These are phyloP conservation scores for Agriopis aurantiaria DNA, from an alignment of 2,888 invertebrate species.

Conservation along the genomic window DNA sequence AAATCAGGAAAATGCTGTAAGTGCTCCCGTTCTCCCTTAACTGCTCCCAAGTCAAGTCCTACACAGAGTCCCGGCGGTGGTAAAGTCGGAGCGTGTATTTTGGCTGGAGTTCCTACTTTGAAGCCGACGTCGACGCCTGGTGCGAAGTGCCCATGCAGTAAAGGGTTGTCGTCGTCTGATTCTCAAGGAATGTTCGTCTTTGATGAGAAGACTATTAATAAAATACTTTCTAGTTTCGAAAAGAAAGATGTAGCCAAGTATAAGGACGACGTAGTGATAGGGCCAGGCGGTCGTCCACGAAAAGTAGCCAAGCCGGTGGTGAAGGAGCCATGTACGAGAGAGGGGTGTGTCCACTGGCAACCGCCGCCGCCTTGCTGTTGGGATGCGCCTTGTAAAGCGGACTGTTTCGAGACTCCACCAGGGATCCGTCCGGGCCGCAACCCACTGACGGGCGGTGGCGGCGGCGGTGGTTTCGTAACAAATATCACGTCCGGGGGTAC, in stretches of 20 bases:
- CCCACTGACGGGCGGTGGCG: conserved; percentile 54
- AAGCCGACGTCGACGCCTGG: conserved; percentile 29
- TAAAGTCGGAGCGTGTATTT: conserved; percentile 45
- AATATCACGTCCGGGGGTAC: conserved; percentile 27
- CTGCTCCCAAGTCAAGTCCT: conserved; percentile 43
- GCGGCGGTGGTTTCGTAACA: conserved; percentile 10
- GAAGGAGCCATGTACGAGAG: conserved; percentile 69
- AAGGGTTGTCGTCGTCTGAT: conserved; percentile 40
- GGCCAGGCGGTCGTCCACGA: conserved; percentile 59
- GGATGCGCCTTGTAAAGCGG: conserved; percentile 78
- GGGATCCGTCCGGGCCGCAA: conserved; percentile 70
- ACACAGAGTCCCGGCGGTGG: conserved; percentile 32
- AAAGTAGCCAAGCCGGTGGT: conserved; percentile 50
- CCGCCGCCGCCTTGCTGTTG: conserved; percentile 78
- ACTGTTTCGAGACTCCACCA: conserved; percentile 72
- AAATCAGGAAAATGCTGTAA: conserved; percentile 75
- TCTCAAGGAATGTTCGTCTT: conserved; percentile 58
- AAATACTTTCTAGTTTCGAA: conserved; percentile 64
- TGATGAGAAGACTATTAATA: conserved; percentile 63
- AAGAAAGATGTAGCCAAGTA: conserved; percentile 55
- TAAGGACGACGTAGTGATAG: conserved; percentile 48
- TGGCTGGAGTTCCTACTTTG: conserved; percentile 33
- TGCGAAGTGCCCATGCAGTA: conserved; percentile 51
- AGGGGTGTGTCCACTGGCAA: conserved; percentile 74
- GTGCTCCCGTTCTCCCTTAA: conserved; percentile 56